Evolutionary conservation across 2,888 invertebrate species (phyloP).

Genomic region (Diachrysia chrysitis): DNA sequence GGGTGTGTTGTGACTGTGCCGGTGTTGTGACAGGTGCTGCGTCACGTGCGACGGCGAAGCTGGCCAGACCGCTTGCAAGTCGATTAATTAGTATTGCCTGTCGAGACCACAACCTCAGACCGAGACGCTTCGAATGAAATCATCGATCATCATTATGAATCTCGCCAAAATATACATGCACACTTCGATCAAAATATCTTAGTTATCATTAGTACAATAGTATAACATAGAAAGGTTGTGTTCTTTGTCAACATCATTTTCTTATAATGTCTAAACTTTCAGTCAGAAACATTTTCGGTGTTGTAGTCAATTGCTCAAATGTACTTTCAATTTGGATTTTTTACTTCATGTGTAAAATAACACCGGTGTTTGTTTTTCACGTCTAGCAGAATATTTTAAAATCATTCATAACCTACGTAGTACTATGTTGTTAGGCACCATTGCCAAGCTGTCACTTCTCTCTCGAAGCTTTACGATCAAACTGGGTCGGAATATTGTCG

Average conservation of each 20-base stretch:
- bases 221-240: no score
- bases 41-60: slow-evolving; percentile 63
- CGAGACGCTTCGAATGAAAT: slow-evolving; percentile 66
- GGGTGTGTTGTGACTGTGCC: slow-evolving; percentile 52
- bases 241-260: not conserved
- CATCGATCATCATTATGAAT: slow-evolving; percentile 68
- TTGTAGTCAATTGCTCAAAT: no score
- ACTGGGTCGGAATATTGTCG: slow-evolving; percentile 27
- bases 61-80: slow-evolving; percentile 65
- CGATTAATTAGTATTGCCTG: slow-evolving; percentile 71
- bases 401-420: slow-evolving; percentile 51
- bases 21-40: slow-evolving; percentile 73
- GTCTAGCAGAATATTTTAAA: slow-evolving; percentile 20
- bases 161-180: slow-evolving; percentile 64
- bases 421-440: slow-evolving; percentile 37
- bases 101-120: slow-evolving; percentile 59
- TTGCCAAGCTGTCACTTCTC: slow-evolving; percentile 56
- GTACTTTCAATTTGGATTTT: no score
- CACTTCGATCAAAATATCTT: slow-evolving; percentile 54
- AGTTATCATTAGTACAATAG: slow-evolving; percentile 36
- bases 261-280: no score
- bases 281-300: no score
- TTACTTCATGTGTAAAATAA: slow-evolving; percentile 1
- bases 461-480: slow-evolving; percentile 45
- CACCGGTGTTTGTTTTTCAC: slow-evolving; percentile 14